Evolutionary conservation across 2,888 invertebrate species (phyloP).

Genomic region (Homarus gammarus): DNA sequence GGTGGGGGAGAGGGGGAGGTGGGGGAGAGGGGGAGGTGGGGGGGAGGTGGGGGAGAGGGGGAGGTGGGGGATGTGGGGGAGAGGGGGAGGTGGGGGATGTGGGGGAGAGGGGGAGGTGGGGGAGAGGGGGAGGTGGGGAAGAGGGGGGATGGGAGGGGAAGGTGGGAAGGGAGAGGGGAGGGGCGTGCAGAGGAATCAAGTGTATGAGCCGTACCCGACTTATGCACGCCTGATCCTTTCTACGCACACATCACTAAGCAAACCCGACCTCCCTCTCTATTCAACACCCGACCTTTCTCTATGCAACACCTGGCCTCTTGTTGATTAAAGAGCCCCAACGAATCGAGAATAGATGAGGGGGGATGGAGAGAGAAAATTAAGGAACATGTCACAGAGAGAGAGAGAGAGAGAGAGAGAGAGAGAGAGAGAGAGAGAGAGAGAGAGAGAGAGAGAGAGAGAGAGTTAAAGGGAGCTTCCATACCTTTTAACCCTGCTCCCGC

Average conservation of each 20-base stretch:
- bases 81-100: background rate
- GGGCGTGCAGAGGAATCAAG: no score
- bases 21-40: background rate
- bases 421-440: background rate
- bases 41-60: background rate
- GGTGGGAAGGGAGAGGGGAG: no score
- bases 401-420: background rate
- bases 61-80: background rate
- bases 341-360: background rate
- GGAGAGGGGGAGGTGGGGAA: background rate
- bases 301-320: no score
- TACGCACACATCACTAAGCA: no score
- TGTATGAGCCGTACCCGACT: no score
- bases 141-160: no score
- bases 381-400: background rate
- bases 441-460: background rate
- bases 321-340: no score
- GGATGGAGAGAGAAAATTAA: background rate
- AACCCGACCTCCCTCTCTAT: no score
- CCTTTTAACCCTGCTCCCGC: no score
- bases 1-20: background rate
- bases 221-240: no score
- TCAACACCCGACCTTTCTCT: no score
- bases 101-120: conserved; percentile 8
- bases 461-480: no score